A percentile compares a stretch with the other conserved stretches of the same genome.
Evolutionary conservation across 2,888 invertebrate genomes (phyloP).

Genomic region (Falcaria lacertinaria): DNA sequence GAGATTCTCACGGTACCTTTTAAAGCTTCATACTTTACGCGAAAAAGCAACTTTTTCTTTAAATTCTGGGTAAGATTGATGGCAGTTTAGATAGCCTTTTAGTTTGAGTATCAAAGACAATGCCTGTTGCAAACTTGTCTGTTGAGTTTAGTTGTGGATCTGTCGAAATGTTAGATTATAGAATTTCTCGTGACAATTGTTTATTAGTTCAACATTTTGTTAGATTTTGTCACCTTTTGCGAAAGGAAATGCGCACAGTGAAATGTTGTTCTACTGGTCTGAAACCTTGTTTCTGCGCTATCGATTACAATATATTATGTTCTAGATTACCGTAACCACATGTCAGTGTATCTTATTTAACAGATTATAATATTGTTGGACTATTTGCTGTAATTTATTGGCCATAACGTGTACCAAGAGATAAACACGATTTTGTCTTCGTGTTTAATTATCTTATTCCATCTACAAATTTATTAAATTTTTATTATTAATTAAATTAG

Average conservation of each 20-base stretch:
- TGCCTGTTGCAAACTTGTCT: conserved; percentile 6
- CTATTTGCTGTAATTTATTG: no score
- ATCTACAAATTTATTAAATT: no score
- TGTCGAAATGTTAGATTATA: background rate
- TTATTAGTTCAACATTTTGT: background rate
- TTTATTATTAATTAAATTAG: no score
- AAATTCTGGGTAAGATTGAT: conserved; percentile 5
- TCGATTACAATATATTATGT: no score
- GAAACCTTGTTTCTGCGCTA: background rate
- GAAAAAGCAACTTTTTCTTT: background rate
- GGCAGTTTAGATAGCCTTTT: conserved; percentile 16
- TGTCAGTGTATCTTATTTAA: no score
- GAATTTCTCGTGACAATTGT: conserved; percentile 1
- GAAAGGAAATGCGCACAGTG: background rate
- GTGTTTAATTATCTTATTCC: no score
- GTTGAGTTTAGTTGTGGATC: conserved; percentile 15
- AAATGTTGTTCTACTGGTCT: background rate
- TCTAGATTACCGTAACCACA: no score
- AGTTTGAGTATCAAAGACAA: conserved; percentile 10
- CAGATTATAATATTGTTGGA: no score
- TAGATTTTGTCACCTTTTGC: background rate
- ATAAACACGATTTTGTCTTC: no score
- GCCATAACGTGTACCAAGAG: no score
- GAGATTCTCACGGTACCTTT: background rate
- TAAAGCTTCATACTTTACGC: background rate